Conservation (phyloP, 2,113 vertebrate genomes). For the Callaeas wilsoni region DNA sequence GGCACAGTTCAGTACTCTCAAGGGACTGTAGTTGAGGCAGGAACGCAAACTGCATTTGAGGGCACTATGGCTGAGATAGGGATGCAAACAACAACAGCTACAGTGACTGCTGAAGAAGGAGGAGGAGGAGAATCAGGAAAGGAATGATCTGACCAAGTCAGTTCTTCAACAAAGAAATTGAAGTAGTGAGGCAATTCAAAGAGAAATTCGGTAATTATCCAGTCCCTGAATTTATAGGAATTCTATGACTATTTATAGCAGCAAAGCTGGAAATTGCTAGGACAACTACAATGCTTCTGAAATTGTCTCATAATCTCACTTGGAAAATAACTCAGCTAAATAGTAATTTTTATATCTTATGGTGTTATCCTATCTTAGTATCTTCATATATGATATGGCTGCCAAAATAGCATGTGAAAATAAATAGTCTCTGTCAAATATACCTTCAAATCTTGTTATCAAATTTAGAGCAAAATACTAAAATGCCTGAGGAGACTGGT, state of each 20-base stretch:
- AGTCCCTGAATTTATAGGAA: neutral
- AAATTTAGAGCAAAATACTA: neutral
- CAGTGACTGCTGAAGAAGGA: neutral
- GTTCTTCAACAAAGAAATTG: neutral
- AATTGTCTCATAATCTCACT: neutral
- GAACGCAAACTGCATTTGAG: neutral
- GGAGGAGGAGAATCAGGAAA: neutral
- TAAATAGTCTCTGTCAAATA: neutral
- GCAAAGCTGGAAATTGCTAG: neutral
- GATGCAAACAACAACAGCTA: neutral
- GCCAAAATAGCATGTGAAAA: neutral
- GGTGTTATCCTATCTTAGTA: neutral
- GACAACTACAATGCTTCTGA: neutral
- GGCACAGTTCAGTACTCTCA: neutral
- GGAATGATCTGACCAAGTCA: neutral
- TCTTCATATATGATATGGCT: neutral
- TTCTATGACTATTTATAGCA: neutral
- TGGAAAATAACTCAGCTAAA: neutral
- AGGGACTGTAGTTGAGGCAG: neutral
- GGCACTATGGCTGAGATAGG: neutral
- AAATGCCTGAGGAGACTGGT: neutral
- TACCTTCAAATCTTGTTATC: neutral
- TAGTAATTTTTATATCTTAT: neutral
- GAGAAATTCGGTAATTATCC: neutral
- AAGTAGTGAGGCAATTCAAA: neutral